These are phyloP conservation scores for Agrypnia vestita DNA, from an alignment of 1,140 invertebrate genomes.

Conservation along the genomic window DNA sequence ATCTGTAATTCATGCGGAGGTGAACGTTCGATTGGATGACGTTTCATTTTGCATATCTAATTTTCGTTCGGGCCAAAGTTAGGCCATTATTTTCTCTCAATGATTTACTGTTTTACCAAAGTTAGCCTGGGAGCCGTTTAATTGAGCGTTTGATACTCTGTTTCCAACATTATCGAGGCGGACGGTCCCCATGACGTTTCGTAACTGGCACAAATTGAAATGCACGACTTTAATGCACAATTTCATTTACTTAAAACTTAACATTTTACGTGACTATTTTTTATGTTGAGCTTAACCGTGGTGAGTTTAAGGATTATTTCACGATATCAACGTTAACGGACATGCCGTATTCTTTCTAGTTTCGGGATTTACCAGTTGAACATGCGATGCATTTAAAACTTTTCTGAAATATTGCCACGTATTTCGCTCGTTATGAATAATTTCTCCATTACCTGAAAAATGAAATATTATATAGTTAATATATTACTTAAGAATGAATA, in stretches of 20 bases:
- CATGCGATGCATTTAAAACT: slow-evolving; percentile 54
- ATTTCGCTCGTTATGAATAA: slow-evolving; percentile 26
- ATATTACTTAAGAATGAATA: not conserved
- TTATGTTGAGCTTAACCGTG: not conserved
- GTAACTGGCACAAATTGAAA: slow-evolving; percentile 56
- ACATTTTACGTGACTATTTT: not conserved
- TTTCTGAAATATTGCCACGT: slow-evolving; percentile 12
- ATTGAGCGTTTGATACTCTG: slow-evolving; percentile 47
- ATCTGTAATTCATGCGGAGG: too few relatives aligned
- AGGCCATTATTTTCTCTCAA: slow-evolving; percentile 6
- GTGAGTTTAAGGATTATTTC: slow-evolving; percentile 10
- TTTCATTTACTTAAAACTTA: slow-evolving; percentile 13
- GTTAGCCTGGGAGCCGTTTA: slow-evolving; percentile 38
- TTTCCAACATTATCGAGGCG: slow-evolving; percentile 47
- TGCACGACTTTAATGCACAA: slow-evolving; percentile 36
- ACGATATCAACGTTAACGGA: not conserved
- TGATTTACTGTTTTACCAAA: slow-evolving; percentile 5
- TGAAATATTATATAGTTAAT: not conserved
- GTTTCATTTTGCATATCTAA: not conserved
- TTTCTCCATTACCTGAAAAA: slow-evolving; percentile 8
- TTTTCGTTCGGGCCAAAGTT: slow-evolving; percentile 13
- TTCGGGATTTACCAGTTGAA: slow-evolving; percentile 17
- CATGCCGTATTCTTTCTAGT: not conserved
- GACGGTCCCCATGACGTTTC: slow-evolving; percentile 35
- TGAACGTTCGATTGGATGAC: too few relatives aligned